Percentiles rank a stretch among this genome's conserved stretches.
Evolutionary conservation across 2,888 invertebrate species (phyloP).

Genomic region (Athalia rosae): DNA sequence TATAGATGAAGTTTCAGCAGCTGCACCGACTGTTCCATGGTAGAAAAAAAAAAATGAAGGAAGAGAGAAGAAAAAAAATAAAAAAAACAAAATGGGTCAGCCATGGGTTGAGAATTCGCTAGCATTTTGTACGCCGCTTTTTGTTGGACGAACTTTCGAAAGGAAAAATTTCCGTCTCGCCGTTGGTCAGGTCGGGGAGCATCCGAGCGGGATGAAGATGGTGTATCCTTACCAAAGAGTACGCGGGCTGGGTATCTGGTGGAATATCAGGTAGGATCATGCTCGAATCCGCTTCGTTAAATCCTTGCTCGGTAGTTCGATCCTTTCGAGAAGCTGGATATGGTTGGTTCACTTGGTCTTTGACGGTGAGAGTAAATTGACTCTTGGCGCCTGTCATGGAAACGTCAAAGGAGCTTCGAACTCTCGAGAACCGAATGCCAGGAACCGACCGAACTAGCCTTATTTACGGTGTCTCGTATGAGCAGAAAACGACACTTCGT

Average conservation of each 20-base stretch:
- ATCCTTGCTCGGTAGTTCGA: constrained; percentile 18
- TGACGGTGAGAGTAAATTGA: constrained; percentile 25
- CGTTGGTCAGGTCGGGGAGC: background rate
- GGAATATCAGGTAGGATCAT: background rate
- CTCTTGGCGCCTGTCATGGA: constrained; percentile 33
- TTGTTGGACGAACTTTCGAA: background rate
- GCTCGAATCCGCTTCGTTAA: constrained; percentile 6
- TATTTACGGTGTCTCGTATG: constrained; percentile 6
- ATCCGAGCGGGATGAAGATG: background rate
- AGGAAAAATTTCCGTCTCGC: background rate
- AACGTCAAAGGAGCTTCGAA: constrained; percentile 19
- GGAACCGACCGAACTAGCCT: background rate
- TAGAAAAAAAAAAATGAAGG: background rate
- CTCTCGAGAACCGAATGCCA: background rate
- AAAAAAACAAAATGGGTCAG: background rate
- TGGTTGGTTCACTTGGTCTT: constrained; percentile 4
- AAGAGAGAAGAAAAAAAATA: background rate
- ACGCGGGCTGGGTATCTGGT: background rate
- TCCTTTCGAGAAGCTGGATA: background rate
- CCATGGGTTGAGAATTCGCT: background rate
- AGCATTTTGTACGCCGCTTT: background rate
- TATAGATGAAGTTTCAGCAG: background rate
- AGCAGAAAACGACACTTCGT: background rate
- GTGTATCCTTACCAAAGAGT: constrained; percentile 7
- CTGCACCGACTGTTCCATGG: too few relatives aligned